Base-by-base conservation (phyloP, 2,888 invertebrate species). In the Venusia cambrica region DNA sequence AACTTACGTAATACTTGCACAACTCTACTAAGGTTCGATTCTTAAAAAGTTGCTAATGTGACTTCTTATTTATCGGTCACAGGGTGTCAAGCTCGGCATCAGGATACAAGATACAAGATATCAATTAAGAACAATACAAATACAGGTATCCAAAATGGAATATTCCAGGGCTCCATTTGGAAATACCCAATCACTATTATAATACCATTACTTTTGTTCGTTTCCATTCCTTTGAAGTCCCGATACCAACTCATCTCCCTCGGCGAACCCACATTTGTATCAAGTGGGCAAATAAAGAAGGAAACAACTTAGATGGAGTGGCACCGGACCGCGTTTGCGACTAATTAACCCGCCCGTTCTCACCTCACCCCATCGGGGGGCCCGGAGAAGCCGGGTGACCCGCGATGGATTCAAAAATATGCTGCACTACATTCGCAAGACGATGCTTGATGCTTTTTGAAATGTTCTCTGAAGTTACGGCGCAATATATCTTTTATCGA, bases 261-360 rank as follows among this genome's bases (percentile, higher is more conserved):
- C 10, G 15, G 13, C n/a, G 48, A 55, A 50, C 59, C 72, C 72
- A 80, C 83, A 80, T 85, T 80, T 79, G 81, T 84, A 83, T 74
- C 79, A 80, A 84, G 83, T 74, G 77, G 69, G 74, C 74, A 83
- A 85, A 85, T 84, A 85, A 84, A 84, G 84, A 84, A 80, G 73
- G 72, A 83, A 81, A 77, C 79, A 79, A 85, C 81, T 78, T 81
- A 76, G 84, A 80, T 81, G 74, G 81, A 81, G 80, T 73, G 73
- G 73, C 72, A 76, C 73, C 66, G 77, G 79, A 74, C 80, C 76
- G 77, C 74, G 79, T 74, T 80, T 74, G 80, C 84, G 85, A 85
- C 85, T 85, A 85, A 85, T 85, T 85, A 84, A 83, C 78, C 80
- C 75, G 46, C 74, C 73, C 69, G 49, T 48, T 47, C 50, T 27